Percentiles rank a stretch among this genome's conserved stretches.
phyloP scores from a whole-genome alignment of 2,113 vertebrate genomes.

The Phoenicopterus ruber region DNA sequence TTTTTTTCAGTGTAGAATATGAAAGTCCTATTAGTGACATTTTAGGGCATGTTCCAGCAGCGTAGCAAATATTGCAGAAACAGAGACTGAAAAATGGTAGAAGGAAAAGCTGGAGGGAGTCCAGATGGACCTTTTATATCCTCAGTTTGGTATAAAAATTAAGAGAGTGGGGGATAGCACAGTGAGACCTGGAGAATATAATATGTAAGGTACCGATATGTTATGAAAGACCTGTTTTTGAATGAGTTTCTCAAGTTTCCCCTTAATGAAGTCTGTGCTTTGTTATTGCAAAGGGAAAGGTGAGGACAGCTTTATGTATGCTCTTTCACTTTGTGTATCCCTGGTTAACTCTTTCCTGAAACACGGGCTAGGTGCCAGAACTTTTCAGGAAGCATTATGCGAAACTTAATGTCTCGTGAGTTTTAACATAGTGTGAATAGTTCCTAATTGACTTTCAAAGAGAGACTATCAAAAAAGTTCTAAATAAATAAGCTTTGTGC shows the following conservation, averaged over 20 bases:
- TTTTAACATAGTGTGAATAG: background rate
- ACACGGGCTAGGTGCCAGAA: background rate
- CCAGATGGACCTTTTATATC: background rate
- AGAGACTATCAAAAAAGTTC: background rate
- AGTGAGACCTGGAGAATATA: background rate
- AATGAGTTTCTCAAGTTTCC: background rate
- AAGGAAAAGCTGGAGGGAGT: background rate
- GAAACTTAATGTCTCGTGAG: background rate
- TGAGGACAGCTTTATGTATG: background rate
- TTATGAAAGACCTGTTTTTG: background rate
- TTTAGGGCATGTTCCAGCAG: background rate
- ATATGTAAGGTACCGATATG: background rate
- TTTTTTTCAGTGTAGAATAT: background rate
- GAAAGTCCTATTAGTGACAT: background rate
- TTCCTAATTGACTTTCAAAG: background rate
- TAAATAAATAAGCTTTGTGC: background rate
- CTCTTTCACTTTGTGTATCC: background rate
- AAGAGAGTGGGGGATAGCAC: background rate
- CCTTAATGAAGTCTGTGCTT: background rate
- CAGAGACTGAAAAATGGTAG: background rate
- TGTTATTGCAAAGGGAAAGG: background rate
- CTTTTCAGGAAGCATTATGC: background rate
- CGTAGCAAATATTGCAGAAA: background rate
- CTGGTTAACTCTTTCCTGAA: constrained; percentile 19
- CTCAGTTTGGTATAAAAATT: background rate